Evolutionary conservation across 2,888 invertebrate species (phyloP), one percentile per base, ranked within the genome.

Genomic region (Leucophenga montana): DNA sequence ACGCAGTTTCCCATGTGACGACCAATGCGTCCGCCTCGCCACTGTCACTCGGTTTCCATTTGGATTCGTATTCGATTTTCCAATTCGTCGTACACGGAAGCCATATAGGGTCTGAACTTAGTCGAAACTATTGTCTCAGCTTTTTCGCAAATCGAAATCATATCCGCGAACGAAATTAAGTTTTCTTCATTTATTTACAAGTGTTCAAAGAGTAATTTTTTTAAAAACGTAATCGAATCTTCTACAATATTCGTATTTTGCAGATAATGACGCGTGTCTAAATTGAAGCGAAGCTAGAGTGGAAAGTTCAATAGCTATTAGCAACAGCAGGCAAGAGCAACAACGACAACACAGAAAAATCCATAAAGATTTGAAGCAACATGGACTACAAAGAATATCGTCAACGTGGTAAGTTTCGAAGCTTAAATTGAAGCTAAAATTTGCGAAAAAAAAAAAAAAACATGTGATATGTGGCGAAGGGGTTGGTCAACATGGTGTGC

Each of bases 341-440:
- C 31, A 20, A 27, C 31, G 31, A 59, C 39, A 27, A 31, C 5
- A n/a, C n/a, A 14, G 31, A 16, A 44, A 59, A 8, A 46, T 18
- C 67, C 39, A 67, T 9, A 27, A 22, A 46, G 16, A 18, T 65
- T 33, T 31, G 44, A 22, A 31, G 39, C 53, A 66, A 76, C 71
- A 91, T 91, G 90, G 90, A 91, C 81, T 89, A 89, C 70, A 87
- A 89, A 71, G 90, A 91, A 85, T 91, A 91, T 82, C 87, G 91
- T 69, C 88, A 88, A 80, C 82, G 90, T 84, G 91, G 91, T 91
- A 85, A 90, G 90, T 87, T 33, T 18, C 9, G 13, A 16, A 20
- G 56, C 56, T 27, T 4, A 14, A 14, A 22, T 16, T 5, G n/a
- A 22, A 56, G 18, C 9, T 14, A 22, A 18, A 14, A 4, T 27